Conservation (phyloP, 2,113 vertebrate species). For the Hypanus sabinus region DNA sequence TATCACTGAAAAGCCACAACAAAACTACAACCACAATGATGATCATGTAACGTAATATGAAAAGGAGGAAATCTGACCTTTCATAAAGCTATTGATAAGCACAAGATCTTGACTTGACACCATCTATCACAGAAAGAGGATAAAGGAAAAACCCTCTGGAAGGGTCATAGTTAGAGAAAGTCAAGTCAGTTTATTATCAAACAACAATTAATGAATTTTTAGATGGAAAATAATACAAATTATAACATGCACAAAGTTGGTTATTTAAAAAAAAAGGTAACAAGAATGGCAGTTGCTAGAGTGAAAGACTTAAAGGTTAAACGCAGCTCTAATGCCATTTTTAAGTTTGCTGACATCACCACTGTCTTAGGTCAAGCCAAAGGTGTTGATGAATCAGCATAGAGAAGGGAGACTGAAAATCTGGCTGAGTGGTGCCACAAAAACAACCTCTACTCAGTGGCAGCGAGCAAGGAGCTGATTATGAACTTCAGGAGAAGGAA, state of each 20-base stretch:
- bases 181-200: background rate
- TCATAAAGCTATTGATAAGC: background rate
- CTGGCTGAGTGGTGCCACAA: no score
- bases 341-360: no score
- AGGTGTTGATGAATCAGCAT: no score
- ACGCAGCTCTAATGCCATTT: no score
- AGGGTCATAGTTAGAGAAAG: background rate
- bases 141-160: background rate
- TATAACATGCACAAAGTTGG: background rate
- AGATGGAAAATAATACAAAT: background rate
- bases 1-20: background rate
- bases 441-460: no score
- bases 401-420: no score
- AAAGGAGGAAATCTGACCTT: background rate
- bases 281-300: background rate
- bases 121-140: background rate
- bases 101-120: background rate
- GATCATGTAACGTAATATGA: background rate
- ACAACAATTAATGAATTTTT: background rate
- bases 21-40: background rate
- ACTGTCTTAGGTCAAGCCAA: no score
- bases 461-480: no score
- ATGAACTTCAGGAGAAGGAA: no score
- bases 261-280: background rate
- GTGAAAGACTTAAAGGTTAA: background rate